Evolutionary conservation across 2,888 invertebrate species (phyloP).

Genomic region (Platerodrilus igneus): DNA sequence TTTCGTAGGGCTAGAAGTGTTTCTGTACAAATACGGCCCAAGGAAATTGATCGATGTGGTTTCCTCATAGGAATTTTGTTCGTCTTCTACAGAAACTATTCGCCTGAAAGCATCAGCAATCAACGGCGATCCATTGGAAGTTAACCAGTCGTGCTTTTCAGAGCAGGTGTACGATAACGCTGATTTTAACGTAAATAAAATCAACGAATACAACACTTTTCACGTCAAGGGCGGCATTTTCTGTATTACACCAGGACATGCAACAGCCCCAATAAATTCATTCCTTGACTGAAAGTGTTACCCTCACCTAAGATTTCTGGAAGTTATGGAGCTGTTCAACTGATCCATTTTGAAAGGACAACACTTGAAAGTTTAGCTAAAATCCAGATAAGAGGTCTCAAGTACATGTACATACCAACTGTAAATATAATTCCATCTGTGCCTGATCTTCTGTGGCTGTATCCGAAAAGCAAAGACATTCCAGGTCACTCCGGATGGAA

Average conservation of each 20-base stretch:
- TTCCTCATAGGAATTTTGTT: slow-evolving; percentile 30
- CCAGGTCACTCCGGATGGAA: slow-evolving; percentile 8
- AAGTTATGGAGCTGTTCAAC: slow-evolving; percentile 11
- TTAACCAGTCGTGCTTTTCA: slow-evolving; percentile 5
- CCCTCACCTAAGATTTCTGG: slow-evolving; percentile 8
- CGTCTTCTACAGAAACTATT: slow-evolving; percentile 27
- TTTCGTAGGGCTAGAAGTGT: too few relatives aligned
- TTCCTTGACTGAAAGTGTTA: slow-evolving; percentile 10
- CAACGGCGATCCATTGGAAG: slow-evolving; percentile 13
- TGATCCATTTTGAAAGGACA: slow-evolving; percentile 13
- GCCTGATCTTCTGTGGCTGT: slow-evolving; percentile 15
- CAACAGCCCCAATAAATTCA: slow-evolving; percentile 11
- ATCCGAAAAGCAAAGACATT: slow-evolving; percentile 13
- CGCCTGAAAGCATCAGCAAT: slow-evolving; percentile 29
- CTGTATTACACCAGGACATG: slow-evolving; percentile 10
- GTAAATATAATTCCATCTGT: slow-evolving; percentile 9
- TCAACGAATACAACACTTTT: not conserved
- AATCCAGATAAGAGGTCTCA: slow-evolving; percentile 10
- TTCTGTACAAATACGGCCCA: slow-evolving; percentile 28
- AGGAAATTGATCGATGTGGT: too few relatives aligned
- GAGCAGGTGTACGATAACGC: too few relatives aligned
- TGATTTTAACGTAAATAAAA: too few relatives aligned
- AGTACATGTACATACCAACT: slow-evolving; percentile 9
- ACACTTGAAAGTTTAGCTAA: slow-evolving; percentile 10
- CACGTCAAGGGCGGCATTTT: slow-evolving; percentile 8